Base-by-base conservation (phyloP, 2,888 invertebrate species). In the Chymomyza caudatula region DNA sequence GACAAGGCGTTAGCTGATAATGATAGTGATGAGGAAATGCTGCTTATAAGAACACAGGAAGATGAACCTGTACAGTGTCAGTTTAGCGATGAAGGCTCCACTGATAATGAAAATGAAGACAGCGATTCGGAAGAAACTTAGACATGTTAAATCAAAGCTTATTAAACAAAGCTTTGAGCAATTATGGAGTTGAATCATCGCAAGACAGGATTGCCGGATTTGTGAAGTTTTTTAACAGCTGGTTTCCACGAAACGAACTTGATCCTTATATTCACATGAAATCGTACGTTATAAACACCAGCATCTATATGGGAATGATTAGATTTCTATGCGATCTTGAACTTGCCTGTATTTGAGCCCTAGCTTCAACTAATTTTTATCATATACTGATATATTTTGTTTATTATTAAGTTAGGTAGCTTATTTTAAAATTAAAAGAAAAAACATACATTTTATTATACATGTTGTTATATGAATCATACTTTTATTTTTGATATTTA, bases 21-120 rank as follows among this genome's bases (percentile, higher is more conserved):
- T 8, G 86, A 85, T 23, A 78, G 82, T 2, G 88, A 90, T 65
- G 86, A 85, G 54, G 87, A 85, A 60, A 86, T 88, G 83, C 54
- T 87, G 57, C 63, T 88, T 6, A 78, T 87, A 20, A 78, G 68
- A 17, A 52, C 69, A 8, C 64, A 66, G 60, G 71, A 67, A 5
- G 63, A 77, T 19, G 63, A 69, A 4, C 5, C 17, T 17, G 57
- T 65, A 23, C 69, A 63, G 51, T 51, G 51, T 8, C 69, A 74
- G 37, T 86, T 86, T 54, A 67, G 67, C 23, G 76, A 80, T 5
- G 67, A 70, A 0, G 66, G 67, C 6, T 51, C 58, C 22, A 57
- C 56, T 51, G 59, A 83, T 91, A 68, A 87, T 86, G 11, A 87
- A 88, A 19, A 91, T 65, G 51, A 74, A 86, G 76, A 88, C 80